These are phyloP conservation scores for Amphipyra berbera DNA, from an alignment of 2,888 invertebrate genomes.

Conservation along the genomic window DNA sequence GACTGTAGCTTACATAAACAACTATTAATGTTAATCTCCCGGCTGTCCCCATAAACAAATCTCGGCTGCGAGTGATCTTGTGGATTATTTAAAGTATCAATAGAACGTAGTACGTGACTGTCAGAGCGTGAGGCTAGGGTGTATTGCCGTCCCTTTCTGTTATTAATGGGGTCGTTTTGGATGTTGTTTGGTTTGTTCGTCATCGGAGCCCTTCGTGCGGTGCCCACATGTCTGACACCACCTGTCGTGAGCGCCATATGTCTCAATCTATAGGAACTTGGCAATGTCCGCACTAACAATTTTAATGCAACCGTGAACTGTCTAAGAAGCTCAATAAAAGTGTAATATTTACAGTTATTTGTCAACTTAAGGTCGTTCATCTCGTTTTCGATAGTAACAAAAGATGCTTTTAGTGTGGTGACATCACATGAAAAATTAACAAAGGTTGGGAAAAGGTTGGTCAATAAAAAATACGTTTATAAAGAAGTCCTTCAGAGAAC, in stretches of 20 bases:
- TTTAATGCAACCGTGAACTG: conserved; percentile 72
- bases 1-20: conserved; percentile 41
- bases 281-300: conserved; percentile 48
- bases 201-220: conserved; percentile 78
- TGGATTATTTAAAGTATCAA: conserved; percentile 74
- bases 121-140: conserved; percentile 66
- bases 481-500: conserved; percentile 62
- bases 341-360: conserved; percentile 52
- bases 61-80: conserved; percentile 61
- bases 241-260: conserved; percentile 79
- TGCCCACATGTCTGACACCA: conserved; percentile 82
- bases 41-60: conserved; percentile 63
- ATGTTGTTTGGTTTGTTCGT: conserved; percentile 66
- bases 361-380: conserved; percentile 44
- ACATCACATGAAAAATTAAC: conserved; percentile 53
- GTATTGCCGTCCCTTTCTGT: conserved; percentile 71
- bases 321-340: conserved; percentile 72
- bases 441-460: conserved; percentile 56
- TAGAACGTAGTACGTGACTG: conserved; percentile 65
- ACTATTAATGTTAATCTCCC: conserved; percentile 55
- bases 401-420: conserved; percentile 41
- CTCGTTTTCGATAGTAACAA: conserved; percentile 40
- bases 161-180: conserved; percentile 60
- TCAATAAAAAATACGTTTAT: conserved; percentile 61
- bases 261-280: conserved; percentile 60